Evolutionary conservation across 2,797 vertebrate species (phyloP).

Genomic region (Pantherophis vulpinus): DNA sequence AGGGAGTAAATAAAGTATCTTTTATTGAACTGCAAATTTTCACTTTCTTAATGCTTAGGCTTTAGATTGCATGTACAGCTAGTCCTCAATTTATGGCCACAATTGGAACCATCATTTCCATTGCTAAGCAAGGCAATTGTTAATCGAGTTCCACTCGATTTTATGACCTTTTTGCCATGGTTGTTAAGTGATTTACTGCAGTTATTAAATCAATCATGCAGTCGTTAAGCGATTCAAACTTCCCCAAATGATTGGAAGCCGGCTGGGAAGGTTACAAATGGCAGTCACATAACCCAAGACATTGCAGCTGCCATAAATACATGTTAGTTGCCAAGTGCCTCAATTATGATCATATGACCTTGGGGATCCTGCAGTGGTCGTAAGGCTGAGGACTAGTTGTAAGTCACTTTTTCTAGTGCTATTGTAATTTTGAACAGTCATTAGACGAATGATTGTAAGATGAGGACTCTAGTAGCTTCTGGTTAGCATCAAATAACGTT

Average conservation of each 20-base stretch:
- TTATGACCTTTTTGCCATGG: background rate
- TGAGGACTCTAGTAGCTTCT: background rate
- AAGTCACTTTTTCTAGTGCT: background rate
- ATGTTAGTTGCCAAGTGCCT: background rate
- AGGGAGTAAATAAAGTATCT: background rate
- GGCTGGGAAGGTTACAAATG: background rate
- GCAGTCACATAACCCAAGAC: background rate
- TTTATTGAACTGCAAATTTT: background rate
- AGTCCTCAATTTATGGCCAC: background rate
- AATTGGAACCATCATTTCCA: background rate
- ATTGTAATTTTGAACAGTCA: background rate
- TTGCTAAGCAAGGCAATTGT: background rate
- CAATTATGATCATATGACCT: background rate
- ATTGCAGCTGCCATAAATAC: background rate
- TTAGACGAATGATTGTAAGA: background rate
- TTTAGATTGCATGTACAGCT: background rate
- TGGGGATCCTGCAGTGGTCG: background rate
- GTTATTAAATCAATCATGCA: background rate
- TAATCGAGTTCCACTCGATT: background rate
- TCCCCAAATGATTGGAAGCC: background rate
- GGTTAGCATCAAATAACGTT: background rate
- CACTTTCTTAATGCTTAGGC: background rate
- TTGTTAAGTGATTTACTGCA: background rate
- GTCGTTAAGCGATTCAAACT: background rate
- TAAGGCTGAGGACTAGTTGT: background rate